Percentiles rank a stretch among this genome's conserved stretches.
Conservation (phyloP, 2,113 vertebrate genomes). For the Bujurquina vittata region DNA sequence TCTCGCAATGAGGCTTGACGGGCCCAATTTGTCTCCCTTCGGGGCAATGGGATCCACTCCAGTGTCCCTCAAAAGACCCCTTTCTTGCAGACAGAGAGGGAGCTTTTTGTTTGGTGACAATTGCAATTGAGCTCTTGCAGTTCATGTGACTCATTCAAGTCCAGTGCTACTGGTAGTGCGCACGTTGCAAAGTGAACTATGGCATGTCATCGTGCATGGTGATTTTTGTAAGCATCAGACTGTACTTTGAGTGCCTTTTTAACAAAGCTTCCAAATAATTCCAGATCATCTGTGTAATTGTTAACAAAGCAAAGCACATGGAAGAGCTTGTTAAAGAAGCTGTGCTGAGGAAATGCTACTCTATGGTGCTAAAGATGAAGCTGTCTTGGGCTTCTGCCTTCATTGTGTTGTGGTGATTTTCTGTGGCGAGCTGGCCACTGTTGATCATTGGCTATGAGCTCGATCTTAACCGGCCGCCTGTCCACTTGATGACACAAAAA, state of each 20-base stretch:
- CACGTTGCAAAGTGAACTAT: not conserved
- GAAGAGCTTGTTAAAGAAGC: slow-evolving; percentile 21
- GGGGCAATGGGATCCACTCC: slow-evolving; percentile 72
- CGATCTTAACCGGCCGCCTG: slow-evolving; percentile 3
- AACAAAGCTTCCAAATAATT: slow-evolving; percentile 68
- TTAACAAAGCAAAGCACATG: slow-evolving; percentile 53
- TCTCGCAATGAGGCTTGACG: slow-evolving; percentile 76
- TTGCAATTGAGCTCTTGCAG: slow-evolving; percentile 48
- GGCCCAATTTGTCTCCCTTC: slow-evolving; percentile 74
- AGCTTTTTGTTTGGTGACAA: slow-evolving; percentile 64
- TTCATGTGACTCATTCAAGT: slow-evolving; percentile 39
- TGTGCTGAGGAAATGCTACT: slow-evolving; percentile 39
- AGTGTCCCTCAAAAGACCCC: slow-evolving; percentile 65
- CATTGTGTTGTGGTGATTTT: slow-evolving; percentile 18
- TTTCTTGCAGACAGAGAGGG: slow-evolving; percentile 58
- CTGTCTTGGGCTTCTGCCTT: slow-evolving; percentile 29
- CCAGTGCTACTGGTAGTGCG: not conserved
- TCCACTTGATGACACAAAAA: slow-evolving; percentile 25
- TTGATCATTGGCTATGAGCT: slow-evolving; percentile 22
- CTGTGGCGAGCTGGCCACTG: slow-evolving; percentile 38
- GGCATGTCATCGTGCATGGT: slow-evolving; percentile 4
- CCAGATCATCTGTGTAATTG: slow-evolving; percentile 35
- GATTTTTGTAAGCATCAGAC: slow-evolving; percentile 38
- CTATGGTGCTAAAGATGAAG: slow-evolving; percentile 69
- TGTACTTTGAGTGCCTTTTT: slow-evolving; percentile 72